phyloP scores from a whole-genome alignment of 2,113 vertebrate genomes.

The Thomomys bottae region DNA sequence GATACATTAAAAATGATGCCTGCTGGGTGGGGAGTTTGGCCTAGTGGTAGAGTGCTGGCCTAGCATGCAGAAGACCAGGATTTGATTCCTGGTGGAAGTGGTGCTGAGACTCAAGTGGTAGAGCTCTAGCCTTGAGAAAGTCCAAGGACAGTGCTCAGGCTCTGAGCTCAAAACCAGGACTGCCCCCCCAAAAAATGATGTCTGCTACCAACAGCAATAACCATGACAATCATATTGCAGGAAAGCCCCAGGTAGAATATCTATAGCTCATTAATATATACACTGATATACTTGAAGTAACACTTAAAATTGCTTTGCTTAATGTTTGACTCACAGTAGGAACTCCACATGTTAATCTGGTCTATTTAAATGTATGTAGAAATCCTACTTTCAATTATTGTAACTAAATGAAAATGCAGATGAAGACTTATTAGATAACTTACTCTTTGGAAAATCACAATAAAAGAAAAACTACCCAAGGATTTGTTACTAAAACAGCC shows the following conservation, averaged over 20 bases:
- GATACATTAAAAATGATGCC: neutral
- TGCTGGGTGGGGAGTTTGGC: no score
- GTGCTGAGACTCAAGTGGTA: no score
- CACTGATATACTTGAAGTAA: slow-evolving; percentile 12
- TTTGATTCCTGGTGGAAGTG: no score
- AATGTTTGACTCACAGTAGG: slow-evolving; percentile 28
- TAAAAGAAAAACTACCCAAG: slow-evolving; percentile 56
- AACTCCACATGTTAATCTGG: neutral
- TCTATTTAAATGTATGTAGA: slow-evolving; percentile 54
- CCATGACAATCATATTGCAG: neutral
- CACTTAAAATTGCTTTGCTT: slow-evolving; percentile 52
- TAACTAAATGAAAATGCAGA: slow-evolving; percentile 62
- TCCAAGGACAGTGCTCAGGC: no score
- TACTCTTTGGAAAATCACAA: slow-evolving; percentile 58
- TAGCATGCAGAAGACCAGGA: no score
- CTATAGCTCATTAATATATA: neutral
- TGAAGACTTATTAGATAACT: slow-evolving; percentile 54
- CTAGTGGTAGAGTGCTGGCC: no score
- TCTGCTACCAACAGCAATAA: neutral
- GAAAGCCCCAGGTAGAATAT: slow-evolving; percentile 20
- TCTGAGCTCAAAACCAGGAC: no score
- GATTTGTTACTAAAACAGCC: slow-evolving; percentile 28
- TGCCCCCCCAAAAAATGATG: slow-evolving; percentile 19
- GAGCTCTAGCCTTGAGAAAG: no score
- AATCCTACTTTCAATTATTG: slow-evolving; percentile 16